Evolutionary conservation across 2,113 vertebrate species (phyloP), one percentile per base, ranked within the genome.

Genomic region (Calyptomena viridis): DNA sequence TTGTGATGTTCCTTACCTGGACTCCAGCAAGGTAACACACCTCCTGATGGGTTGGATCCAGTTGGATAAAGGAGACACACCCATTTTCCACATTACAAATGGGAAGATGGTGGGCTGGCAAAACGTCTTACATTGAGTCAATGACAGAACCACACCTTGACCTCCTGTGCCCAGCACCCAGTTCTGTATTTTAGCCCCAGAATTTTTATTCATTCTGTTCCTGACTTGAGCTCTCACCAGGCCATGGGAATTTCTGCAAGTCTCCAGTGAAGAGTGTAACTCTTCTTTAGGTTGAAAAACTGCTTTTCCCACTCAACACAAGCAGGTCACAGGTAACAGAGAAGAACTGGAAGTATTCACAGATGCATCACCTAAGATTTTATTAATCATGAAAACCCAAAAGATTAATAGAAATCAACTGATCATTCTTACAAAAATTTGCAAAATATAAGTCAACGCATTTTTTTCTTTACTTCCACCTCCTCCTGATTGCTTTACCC

Each of bases 371-470:
- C 21, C 27, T 46, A 62, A 91, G 52, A 86, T 71, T 97, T 97
- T 97, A 97, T 97, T 97, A 49, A 87, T 4, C 59, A 52, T 60
- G 59, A 90, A 68, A 86, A 92, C 82, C 9, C 7, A 6, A 18
- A 56, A 86, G 44, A 52, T 10, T 1, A 2, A 50, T 6, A 64
- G 58, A 81, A 92, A 89, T 25, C 16, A 33, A 44, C 33, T 2
- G 6, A 52, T 35, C 17, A 8, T 40, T 75, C 52, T 62, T 42
- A 13, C 30, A 94, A 91, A 93, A 96, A 21, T 0, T 19, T 19
- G 7, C 52, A 86, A 84, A 71, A 78, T 10, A 55, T 8, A 40
- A 60, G 78, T 44, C 11, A 73, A 4, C 10, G 2, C 2, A 5
- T 16, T 68, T 84, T 84, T 84, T 68, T 19, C 12, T 33, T 46